Conservation (phyloP, 2,888 invertebrate species). For the Scaptodrosophila latifasciaeformis region DNA sequence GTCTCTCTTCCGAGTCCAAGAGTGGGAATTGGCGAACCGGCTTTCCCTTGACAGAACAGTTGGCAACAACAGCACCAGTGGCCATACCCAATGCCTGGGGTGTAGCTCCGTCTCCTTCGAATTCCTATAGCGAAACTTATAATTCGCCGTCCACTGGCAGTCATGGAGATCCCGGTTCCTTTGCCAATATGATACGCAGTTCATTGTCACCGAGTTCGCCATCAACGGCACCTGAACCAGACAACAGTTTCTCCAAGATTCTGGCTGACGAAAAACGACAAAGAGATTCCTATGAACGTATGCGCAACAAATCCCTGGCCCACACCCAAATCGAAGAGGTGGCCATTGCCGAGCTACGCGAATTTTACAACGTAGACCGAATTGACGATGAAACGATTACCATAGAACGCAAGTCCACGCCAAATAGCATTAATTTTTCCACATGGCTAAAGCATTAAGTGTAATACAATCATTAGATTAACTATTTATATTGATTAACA, state of each 20-base stretch:
- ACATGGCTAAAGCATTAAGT: constrained; percentile 65
- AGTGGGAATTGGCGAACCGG: constrained; percentile 26
- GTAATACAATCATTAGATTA: background rate
- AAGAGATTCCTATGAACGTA: constrained; percentile 82
- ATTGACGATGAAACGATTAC: constrained; percentile 84
- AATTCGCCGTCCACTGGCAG: constrained; percentile 55
- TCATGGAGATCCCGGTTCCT: constrained; percentile 60
- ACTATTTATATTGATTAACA: constrained; percentile 1
- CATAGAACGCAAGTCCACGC: constrained; percentile 74
- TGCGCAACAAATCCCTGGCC: constrained; percentile 83
- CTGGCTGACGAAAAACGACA: constrained; percentile 84
- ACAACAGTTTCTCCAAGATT: constrained; percentile 77
- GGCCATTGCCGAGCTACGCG: constrained; percentile 86
- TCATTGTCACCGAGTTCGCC: constrained; percentile 23
- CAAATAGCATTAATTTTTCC: constrained; percentile 69
- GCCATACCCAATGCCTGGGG: constrained; percentile 70
- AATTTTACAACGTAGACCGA: constrained; percentile 84
- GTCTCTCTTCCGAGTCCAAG: constrained; percentile 74
- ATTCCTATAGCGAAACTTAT: constrained; percentile 22
- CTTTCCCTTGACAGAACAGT: constrained; percentile 45
- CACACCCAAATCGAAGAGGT: constrained; percentile 92
- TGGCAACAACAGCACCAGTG: constrained; percentile 39
- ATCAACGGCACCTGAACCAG: constrained; percentile 11
- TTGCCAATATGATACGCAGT: constrained; percentile 70
- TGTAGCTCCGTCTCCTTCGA: constrained; percentile 25